phyloP scores from a whole-genome alignment of 1,140 invertebrate species.

The Drosophila fuyamai region DNA sequence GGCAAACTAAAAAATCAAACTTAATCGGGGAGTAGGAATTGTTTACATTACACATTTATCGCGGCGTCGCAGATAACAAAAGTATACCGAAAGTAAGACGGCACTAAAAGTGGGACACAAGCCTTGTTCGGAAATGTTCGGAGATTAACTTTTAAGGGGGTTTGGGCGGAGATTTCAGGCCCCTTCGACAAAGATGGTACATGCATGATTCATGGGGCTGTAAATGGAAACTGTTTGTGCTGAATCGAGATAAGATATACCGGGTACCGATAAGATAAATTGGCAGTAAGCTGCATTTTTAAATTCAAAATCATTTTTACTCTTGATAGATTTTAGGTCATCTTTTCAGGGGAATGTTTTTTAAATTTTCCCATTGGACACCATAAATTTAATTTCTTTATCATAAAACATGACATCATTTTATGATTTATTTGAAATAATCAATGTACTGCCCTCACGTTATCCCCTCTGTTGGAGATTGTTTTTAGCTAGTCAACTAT shows the following conservation, averaged over 20 bases:
- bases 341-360: no score
- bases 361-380: no score
- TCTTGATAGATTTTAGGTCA: neutral
- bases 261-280: neutral
- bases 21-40: constrained; percentile 8
- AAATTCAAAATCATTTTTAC: neutral
- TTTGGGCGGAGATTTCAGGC: neutral
- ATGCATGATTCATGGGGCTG: constrained; percentile 1
- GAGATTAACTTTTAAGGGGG: constrained; percentile 23
- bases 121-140: constrained; percentile 22
- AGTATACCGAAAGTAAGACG: constrained; percentile 28
- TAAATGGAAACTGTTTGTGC: neutral
- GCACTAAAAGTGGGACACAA: constrained; percentile 41
- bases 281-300: neutral
- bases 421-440: no score
- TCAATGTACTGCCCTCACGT: neutral
- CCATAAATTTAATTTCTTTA: no score
- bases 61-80: constrained; percentile 27
- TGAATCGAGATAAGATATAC: constrained; percentile 7
- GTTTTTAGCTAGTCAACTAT: constrained; percentile 29
- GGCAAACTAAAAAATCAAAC: neutral
- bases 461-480: constrained; percentile 4
- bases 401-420: no score
- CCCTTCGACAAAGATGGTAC: constrained; percentile 10
- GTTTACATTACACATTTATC: constrained; percentile 52